Conservation (phyloP, 1,140 invertebrate species). For the Melitaea cinxia region DNA sequence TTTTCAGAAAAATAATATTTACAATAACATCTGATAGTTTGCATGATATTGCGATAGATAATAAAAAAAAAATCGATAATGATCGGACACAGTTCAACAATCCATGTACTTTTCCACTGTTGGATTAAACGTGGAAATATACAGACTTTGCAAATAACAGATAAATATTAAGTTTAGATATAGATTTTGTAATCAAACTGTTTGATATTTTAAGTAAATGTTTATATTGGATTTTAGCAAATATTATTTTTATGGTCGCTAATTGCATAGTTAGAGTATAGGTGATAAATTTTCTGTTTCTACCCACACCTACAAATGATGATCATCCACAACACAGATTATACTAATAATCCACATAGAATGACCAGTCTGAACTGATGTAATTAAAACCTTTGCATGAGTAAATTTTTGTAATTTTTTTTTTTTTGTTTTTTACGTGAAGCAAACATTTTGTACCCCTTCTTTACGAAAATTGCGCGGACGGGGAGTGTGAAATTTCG, state of each 20-base stretch:
- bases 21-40: conserved; percentile 12
- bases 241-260: background rate
- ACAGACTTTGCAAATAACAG: conserved; percentile 17
- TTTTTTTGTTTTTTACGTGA: too few species aligned
- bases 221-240: background rate
- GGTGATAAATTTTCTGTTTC: too few species aligned
- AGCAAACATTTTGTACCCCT: too few species aligned
- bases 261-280: too few species aligned
- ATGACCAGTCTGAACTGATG: too few species aligned
- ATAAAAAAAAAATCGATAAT: conserved; percentile 34
- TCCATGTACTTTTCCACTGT: conserved; percentile 38
- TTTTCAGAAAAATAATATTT: conserved; percentile 15
- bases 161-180: conserved; percentile 15
- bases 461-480: too few species aligned
- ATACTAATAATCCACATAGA: too few species aligned
- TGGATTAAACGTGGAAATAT: conserved; percentile 31
- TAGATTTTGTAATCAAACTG: conserved; percentile 1
- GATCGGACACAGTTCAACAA: conserved; percentile 29
- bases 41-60: conserved; percentile 17
- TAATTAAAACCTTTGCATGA: too few species aligned
- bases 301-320: too few species aligned
- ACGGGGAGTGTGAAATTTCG: too few species aligned
- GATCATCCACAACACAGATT: too few species aligned
- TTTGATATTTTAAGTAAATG: background rate
- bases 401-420: too few species aligned